Base-by-base conservation (phyloP, 2,888 invertebrate species). In the Leptopterna dolabrata region DNA sequence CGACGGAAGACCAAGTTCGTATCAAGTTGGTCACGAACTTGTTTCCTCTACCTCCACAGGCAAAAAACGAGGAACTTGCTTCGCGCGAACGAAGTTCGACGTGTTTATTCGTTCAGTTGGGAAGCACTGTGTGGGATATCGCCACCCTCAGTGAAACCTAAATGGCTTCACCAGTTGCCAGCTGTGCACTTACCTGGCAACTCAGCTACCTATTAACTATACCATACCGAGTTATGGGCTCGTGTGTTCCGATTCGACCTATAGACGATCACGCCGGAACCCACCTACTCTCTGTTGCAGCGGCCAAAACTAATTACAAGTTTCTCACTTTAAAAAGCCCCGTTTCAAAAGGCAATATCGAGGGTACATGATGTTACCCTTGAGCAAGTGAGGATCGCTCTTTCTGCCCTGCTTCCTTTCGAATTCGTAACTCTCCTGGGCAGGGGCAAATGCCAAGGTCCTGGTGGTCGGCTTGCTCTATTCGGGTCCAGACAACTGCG, bases 121-220 rank as follows among this genome's bases (percentile, higher is more conserved):
- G n/a, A n/a, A n/a, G n/a, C n/a, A n/a, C n/a, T n/a, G n/a, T n/a
- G n/a, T n/a, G n/a, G n/a, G n/a, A n/a, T n/a, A n/a, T n/a, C n/a
- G n/a, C 16, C 16, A 45, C 45, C 45, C 45, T 45, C 45, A 9
- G 9, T 6, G 0, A 6, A 45, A 1, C n/a, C n/a, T n/a, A n/a
- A n/a, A n/a, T n/a, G n/a, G n/a, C n/a, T n/a, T n/a, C 45, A 16
- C 45, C 45, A 45, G 19, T 55, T 55, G 19, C 55, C 19, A n/a
- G n/a, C 55, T 55, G 19, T n/a, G 55, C n/a, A n/a, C n/a, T n/a
- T 63, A 63, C 63, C 63, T 63, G 63, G 63, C 63, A 63, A 63
- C 63, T 63, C 63, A 24, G 63, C 63, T 63, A 63, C 63, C 63
- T 24, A 63, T 24, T 63, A 63, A 63, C 63, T 63, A 24, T 24